Evolutionary conservation across 2,888 invertebrate genomes (phyloP).

Genomic region (Plebejus melissa): DNA sequence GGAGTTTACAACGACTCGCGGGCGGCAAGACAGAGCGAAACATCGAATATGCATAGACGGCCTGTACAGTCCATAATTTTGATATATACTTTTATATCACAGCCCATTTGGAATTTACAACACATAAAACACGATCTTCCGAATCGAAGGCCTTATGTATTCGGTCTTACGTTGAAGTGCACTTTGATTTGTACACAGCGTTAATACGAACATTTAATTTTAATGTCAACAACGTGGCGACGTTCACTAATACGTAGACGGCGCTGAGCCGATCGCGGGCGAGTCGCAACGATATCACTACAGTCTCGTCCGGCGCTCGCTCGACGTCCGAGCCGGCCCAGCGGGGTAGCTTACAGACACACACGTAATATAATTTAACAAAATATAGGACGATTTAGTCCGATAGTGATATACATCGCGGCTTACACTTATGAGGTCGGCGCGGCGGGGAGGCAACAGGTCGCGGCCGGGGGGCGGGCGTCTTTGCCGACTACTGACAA

Average conservation of each 20-base stretch:
- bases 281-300: background rate
- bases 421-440: constrained; percentile 63
- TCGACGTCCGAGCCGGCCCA: constrained; percentile 52
- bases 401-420: constrained; percentile 65
- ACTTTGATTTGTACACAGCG: constrained; percentile 78
- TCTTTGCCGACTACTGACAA: constrained; percentile 43
- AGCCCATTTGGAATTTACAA: constrained; percentile 89
- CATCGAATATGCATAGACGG: constrained; percentile 75
- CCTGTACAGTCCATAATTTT: constrained; percentile 84
- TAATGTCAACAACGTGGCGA: constrained; percentile 60
- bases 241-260: constrained; percentile 60
- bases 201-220: constrained; percentile 70
- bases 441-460: constrained; percentile 70
- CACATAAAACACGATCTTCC: constrained; percentile 72
- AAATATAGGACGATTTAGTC: constrained; percentile 74
- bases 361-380: constrained; percentile 74
- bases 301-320: constrained; percentile 29
- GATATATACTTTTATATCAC: constrained; percentile 84
- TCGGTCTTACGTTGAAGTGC: constrained; percentile 71
- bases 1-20: constrained; percentile 36
- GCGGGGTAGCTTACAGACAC: constrained; percentile 64
- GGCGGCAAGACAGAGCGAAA: constrained; percentile 51
- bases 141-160: constrained; percentile 69
- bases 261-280: constrained; percentile 53
- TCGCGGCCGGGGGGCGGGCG: constrained; percentile 43